phyloP scores from a whole-genome alignment of 30 jellyfish, hydroid and myxozoan species.

The Turritopsis rubra region DNA sequence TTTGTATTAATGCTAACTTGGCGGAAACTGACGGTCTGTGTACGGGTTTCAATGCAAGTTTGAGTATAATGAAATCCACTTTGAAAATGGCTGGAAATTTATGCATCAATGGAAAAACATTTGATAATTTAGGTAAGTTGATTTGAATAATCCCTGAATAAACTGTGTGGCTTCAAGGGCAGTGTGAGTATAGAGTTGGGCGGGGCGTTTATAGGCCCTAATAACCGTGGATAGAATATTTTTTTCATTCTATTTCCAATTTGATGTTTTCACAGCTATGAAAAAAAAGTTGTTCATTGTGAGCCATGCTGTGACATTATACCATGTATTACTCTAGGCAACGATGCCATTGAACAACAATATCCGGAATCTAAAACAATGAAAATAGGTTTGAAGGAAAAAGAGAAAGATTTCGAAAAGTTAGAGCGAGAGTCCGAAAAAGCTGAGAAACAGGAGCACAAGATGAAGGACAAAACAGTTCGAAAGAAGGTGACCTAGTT shows the following conservation, averaged over 20 bases:
- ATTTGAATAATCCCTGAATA: not conserved
- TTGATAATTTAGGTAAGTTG: constrained; percentile 1
- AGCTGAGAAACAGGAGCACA: constrained; percentile 1
- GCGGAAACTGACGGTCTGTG: constrained; percentile 20
- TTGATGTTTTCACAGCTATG: too few species aligned
- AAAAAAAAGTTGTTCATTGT: too few species aligned
- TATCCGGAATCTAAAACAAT: constrained; percentile 68
- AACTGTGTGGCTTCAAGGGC: too few species aligned
- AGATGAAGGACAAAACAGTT: not conserved
- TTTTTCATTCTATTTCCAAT: too few species aligned
- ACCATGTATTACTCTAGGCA: not conserved
- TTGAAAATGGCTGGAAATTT: constrained; percentile 17
- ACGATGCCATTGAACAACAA: constrained; percentile 34
- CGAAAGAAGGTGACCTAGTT: not conserved
- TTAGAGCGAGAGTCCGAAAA: constrained; percentile 5
- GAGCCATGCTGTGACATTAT: too few species aligned
- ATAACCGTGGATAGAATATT: too few species aligned
- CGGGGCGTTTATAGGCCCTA: not conserved
- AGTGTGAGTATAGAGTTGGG: too few species aligned
- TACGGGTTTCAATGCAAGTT: constrained; percentile 27
- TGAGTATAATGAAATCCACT: constrained; percentile 5
- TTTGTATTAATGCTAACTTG: constrained; percentile 29
- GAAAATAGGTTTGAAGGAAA: constrained; percentile 34
- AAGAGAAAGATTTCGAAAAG: constrained; percentile 28
- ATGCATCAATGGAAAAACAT: constrained; percentile 24